phyloP scores from a whole-genome alignment of 2,888 invertebrate genomes.

The Chironomus riparius region DNA sequence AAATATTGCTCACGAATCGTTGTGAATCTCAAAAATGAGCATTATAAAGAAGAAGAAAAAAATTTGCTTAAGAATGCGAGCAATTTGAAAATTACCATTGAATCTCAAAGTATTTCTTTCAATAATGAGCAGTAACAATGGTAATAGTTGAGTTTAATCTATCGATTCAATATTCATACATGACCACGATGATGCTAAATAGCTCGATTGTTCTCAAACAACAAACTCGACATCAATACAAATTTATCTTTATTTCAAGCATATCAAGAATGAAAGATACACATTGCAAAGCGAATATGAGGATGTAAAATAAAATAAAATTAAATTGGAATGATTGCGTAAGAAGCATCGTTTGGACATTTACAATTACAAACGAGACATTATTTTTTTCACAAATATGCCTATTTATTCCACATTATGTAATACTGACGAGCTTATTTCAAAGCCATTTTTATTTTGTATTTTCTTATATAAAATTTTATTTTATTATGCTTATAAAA shows the following conservation, averaged over 20 bases:
- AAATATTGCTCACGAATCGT: slow-evolving; percentile 7
- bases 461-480: too few relatives aligned
- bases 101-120: background rate
- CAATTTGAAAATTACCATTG: background rate
- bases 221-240: too few relatives aligned
- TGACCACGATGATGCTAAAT: too few relatives aligned
- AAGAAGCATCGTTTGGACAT: background rate
- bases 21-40: background rate
- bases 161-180: background rate
- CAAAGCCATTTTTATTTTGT: too few relatives aligned
- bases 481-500: too few relatives aligned
- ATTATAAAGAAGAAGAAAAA: background rate
- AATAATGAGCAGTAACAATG: background rate
- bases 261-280: background rate
- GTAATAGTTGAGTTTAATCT: background rate
- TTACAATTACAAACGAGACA: background rate
- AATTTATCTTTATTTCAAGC: background rate
- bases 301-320: background rate
- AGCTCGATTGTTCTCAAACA: too few relatives aligned
- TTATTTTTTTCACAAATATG: background rate
- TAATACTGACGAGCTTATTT: background rate
- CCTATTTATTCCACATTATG: background rate
- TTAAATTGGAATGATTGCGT: background rate
- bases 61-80: background rate
- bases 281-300: background rate